phyloP scores from a whole-genome alignment of 2,797 vertebrate species.

The Acanthurus leucopareius region DNA sequence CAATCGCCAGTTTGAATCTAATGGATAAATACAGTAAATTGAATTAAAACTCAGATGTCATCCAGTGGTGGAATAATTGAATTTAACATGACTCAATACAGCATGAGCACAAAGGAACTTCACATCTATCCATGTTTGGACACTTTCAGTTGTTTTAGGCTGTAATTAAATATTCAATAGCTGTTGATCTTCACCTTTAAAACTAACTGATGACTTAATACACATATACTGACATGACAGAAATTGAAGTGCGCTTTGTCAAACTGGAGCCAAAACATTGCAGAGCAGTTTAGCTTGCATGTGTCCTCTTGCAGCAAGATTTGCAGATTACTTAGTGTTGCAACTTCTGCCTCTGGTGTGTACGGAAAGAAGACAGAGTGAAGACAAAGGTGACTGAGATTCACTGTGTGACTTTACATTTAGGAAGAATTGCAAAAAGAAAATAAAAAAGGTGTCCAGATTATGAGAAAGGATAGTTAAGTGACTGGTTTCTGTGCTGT shows the following conservation, averaged over 20 bases:
- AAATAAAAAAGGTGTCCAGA: background rate
- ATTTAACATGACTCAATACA: background rate
- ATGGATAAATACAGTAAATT: conserved; percentile 7
- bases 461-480: conserved; percentile 2
- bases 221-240: background rate
- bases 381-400: background rate
- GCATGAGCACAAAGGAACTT: background rate
- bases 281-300: background rate
- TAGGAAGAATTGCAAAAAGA: background rate
- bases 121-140: background rate
- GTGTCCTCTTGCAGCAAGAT: background rate
- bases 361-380: too few relatives aligned
- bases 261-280: background rate
- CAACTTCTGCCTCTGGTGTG: background rate
- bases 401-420: background rate
- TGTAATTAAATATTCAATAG: background rate
- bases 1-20: background rate
- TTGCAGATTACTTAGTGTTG: background rate
- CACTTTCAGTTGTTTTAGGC: background rate
- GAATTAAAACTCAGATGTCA: background rate
- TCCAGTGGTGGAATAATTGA: background rate
- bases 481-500: conserved; percentile 17
- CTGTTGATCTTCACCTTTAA: background rate
- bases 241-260: background rate
- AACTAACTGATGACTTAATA: background rate